phyloP scores from a whole-genome alignment of 2,113 vertebrate genomes.

The Cinclus mexicanus region DNA sequence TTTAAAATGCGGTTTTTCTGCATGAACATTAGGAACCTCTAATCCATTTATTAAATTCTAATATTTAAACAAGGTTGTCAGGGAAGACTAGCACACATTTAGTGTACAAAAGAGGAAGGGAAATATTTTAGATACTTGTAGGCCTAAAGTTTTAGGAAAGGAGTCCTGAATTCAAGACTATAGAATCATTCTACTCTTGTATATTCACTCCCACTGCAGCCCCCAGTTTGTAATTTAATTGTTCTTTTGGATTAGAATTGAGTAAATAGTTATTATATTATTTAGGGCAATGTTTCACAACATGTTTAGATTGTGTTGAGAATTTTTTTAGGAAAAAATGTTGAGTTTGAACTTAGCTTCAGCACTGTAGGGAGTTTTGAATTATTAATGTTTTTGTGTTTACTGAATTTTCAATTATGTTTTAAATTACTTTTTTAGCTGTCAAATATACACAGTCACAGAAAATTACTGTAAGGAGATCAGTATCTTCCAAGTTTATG shows the following conservation, averaged over 20 bases:
- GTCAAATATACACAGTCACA: not conserved
- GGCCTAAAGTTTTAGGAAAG: not conserved
- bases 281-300: not conserved
- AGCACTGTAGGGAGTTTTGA: not conserved
- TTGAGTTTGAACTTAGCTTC: not conserved
- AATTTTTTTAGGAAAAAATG: not conserved
- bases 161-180: not conserved
- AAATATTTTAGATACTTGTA: not conserved
- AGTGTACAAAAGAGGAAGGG: not conserved
- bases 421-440: not conserved
- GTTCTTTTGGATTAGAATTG: not conserved
- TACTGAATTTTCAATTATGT: not conserved
- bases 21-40: not conserved
- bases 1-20: not conserved
- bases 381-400: not conserved
- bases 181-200: not conserved
- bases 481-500: not conserved
- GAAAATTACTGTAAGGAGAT: not conserved
- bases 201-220: not conserved
- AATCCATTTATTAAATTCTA: not conserved
- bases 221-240: not conserved
- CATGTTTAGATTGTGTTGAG: not conserved
- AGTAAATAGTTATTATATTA: not conserved
- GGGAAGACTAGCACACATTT: not conserved
- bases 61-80: not conserved